These are phyloP conservation scores for Urocynchramus pylzowi DNA, from an alignment of 2,113 vertebrate genomes.

Conservation along the genomic window DNA sequence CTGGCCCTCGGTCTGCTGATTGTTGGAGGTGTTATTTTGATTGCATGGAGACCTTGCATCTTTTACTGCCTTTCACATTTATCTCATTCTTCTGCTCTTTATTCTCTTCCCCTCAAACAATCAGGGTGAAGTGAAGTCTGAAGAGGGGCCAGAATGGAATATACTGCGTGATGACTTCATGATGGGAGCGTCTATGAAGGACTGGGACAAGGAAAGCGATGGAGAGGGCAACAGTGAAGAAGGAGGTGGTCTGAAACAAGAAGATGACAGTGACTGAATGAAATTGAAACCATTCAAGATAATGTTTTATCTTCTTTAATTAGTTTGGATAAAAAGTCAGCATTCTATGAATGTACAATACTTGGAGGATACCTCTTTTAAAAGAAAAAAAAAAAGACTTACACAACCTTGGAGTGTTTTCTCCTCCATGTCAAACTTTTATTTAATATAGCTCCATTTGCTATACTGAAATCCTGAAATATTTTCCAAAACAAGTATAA, in stretches of 20 bases:
- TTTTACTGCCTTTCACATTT: neutral
- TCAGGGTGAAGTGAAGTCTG: constrained; percentile 61
- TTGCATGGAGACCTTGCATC: neutral
- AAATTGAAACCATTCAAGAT: neutral
- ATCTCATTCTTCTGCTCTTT: neutral
- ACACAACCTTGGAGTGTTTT: neutral
- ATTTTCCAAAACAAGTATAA: constrained; percentile 53
- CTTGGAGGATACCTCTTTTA: neutral
- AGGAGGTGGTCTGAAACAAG: neutral
- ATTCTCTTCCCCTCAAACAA: neutral
- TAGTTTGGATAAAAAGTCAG: neutral
- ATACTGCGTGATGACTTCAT: constrained; percentile 94
- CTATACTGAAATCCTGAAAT: constrained; percentile 52
- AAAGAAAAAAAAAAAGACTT: neutral
- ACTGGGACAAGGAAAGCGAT: constrained; percentile 90
- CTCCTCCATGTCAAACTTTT: neutral
- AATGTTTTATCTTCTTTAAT: neutral
- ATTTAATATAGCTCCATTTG: constrained; percentile 19
- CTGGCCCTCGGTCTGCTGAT: neutral
- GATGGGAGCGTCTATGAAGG: constrained; percentile 96
- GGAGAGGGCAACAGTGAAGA: neutral
- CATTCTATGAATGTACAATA: constrained; percentile 38
- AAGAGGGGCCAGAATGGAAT: constrained; percentile 83
- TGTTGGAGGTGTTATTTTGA: neutral
- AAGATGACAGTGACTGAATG: constrained; percentile 65